These are phyloP conservation scores for Pristionchus fissidentatus DNA, from an alignment of 2,888 invertebrate species.

Conservation along the genomic window DNA sequence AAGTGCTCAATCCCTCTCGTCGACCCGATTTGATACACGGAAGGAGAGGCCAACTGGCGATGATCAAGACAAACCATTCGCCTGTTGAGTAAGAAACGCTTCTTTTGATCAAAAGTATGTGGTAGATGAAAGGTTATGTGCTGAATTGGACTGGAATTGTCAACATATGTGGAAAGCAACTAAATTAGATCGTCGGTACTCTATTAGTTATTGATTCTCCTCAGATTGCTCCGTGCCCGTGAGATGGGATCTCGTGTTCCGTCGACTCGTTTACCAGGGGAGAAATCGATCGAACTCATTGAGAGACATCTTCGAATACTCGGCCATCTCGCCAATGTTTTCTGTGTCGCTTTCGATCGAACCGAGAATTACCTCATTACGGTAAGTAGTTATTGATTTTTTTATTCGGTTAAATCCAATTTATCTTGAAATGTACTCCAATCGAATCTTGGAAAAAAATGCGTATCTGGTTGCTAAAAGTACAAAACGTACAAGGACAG, in stretches of 20 bases:
- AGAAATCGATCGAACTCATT: constrained; percentile 41
- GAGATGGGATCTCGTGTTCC: constrained; percentile 50
- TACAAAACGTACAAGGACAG: not conserved
- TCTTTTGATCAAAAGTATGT: not conserved
- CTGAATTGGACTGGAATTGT: not conserved
- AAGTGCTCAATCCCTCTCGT: not conserved
- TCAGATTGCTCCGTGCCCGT: constrained; percentile 54
- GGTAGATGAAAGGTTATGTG: not conserved
- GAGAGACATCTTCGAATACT: constrained; percentile 81
- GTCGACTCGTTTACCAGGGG: constrained; percentile 49
- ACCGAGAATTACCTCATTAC: constrained; percentile 92
- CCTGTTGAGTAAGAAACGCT: constrained; percentile 21
- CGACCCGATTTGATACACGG: constrained; percentile 22
- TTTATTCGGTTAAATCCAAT: not conserved
- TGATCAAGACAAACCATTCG: not conserved
- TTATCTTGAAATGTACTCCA: not conserved
- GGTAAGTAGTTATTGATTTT: constrained; percentile 77
- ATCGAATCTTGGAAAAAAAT: not conserved
- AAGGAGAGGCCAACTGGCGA: not conserved
- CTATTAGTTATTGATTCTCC: not conserved
- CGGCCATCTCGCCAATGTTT: constrained; percentile 96
- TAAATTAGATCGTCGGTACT: not conserved
- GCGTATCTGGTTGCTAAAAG: not conserved
- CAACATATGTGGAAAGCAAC: not conserved
- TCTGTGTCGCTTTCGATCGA: constrained; percentile 93